A percentile compares a stretch with the other conserved stretches of the same genome.
Evolutionary conservation across 1,140 invertebrate species (phyloP).

Genomic region (Aphidius gifuensis): DNA sequence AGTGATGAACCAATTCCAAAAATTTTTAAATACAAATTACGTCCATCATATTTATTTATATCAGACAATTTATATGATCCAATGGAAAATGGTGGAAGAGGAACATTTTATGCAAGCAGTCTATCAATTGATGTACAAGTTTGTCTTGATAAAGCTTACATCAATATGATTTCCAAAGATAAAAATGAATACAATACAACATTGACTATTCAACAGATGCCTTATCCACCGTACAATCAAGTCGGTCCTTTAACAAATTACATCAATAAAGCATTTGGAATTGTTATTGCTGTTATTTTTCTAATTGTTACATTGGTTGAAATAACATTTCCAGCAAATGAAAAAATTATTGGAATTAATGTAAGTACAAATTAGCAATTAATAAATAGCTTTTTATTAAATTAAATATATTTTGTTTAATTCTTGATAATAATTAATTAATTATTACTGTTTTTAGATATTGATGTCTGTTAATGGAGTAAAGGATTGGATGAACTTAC

Average conservation of each 20-base stretch:
- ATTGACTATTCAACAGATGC: conserved; percentile 50
- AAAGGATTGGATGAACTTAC: conserved; percentile 41
- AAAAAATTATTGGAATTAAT: conserved; percentile 51
- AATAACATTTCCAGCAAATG: conserved; percentile 41
- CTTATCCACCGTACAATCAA: conserved; percentile 46
- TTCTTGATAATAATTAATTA: too few relatives aligned
- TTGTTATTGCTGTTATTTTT: conserved; percentile 42
- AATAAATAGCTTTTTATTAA: too few relatives aligned
- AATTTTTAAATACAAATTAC: conserved; percentile 42
- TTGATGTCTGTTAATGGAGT: conserved; percentile 52
- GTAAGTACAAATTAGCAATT: too few relatives aligned
- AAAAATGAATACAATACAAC: conserved; percentile 21
- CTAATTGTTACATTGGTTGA: conserved; percentile 47
- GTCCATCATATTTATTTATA: conserved; percentile 34
- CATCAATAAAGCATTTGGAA: conserved; percentile 34
- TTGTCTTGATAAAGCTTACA: conserved; percentile 43
- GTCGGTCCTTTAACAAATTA: conserved; percentile 21
- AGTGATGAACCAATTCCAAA: conserved; percentile 30
- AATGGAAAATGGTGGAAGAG: conserved; percentile 23
- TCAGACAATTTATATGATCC: conserved; percentile 32
- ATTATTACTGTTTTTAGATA: conserved; percentile 20
- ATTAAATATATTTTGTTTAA: too few relatives aligned
- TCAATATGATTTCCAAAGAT: conserved; percentile 29
- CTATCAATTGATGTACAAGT: conserved; percentile 42
- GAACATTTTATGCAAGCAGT: conserved; percentile 10